Evolutionary conservation across 2,888 invertebrate species (phyloP).

Genomic region (Meta bourneti): DNA sequence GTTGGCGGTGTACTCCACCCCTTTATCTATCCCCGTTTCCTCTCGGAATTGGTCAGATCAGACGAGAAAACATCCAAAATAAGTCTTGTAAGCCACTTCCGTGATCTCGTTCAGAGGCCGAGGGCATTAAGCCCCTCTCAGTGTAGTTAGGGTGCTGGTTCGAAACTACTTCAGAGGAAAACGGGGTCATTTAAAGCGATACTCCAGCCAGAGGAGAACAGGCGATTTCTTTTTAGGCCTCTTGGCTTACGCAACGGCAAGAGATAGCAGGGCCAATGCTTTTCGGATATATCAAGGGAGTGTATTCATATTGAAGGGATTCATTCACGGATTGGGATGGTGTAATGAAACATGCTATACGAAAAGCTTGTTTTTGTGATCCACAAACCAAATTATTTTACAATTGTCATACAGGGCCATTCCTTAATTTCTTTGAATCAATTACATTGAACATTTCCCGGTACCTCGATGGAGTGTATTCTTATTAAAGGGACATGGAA

Average conservation of each 20-base stretch:
- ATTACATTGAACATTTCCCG: too few relatives aligned
- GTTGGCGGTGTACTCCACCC: background rate
- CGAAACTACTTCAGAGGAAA: constrained; percentile 11
- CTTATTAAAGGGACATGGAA: background rate
- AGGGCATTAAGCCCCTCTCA: constrained; percentile 18
- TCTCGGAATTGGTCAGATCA: background rate
- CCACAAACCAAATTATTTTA: too few relatives aligned
- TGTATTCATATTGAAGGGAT: constrained; percentile 13
- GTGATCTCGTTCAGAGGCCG: background rate
- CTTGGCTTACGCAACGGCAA: constrained; percentile 18
- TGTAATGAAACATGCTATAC: too few relatives aligned
- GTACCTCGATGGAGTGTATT: too few relatives aligned
- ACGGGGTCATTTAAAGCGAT: constrained; percentile 19
- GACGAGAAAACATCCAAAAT: constrained; percentile 2
- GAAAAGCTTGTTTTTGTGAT: too few relatives aligned
- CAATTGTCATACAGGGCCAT: too few relatives aligned
- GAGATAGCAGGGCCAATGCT: constrained; percentile 7
- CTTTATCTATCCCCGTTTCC: background rate
- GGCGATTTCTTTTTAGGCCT: constrained; percentile 37
- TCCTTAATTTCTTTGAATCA: background rate
- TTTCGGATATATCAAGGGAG: constrained; percentile 2
- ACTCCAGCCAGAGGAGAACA: constrained; percentile 5
- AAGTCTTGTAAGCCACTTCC: background rate
- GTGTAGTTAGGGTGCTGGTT: background rate
- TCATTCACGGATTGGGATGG: background rate